These are phyloP conservation scores for Ursus arctos DNA, from an alignment of 2,113 vertebrate species.

Conservation along the genomic window DNA sequence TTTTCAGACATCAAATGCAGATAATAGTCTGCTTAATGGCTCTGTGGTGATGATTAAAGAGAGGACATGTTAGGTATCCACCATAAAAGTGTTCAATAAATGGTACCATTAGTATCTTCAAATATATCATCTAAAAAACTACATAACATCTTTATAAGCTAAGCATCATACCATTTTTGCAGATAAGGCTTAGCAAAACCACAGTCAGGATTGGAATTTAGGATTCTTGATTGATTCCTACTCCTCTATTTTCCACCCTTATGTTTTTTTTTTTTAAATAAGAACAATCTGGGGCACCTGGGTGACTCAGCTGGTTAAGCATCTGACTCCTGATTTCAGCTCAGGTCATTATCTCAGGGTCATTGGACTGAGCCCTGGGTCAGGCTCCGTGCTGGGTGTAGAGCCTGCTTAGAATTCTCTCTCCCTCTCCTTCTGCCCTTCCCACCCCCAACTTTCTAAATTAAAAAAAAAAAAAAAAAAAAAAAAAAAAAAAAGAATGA, in stretches of 20 bases:
- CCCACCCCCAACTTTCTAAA: background rate
- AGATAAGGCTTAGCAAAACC: constrained; percentile 26
- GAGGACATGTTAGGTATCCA: background rate
- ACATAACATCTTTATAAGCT: background rate
- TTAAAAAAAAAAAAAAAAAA: background rate
- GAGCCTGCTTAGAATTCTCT: background rate
- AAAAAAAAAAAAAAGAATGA: background rate
- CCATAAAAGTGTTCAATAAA: constrained; percentile 43
- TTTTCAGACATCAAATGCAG: constrained; percentile 39
- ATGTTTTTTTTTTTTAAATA: background rate
- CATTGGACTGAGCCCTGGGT: background rate
- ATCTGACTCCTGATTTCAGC: background rate
- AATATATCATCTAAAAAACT: constrained; percentile 41
- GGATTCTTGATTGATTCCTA: constrained; percentile 41
- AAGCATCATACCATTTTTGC: constrained; percentile 18
- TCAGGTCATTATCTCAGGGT: background rate
- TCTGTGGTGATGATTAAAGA: background rate
- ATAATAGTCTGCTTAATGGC: background rate
- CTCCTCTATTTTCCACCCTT: background rate
- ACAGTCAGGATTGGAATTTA: background rate
- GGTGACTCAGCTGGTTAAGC: background rate
- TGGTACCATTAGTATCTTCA: constrained; percentile 11
- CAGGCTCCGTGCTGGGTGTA: background rate
- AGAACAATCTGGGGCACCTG: background rate
- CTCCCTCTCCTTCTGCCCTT: background rate